Conservation (phyloP, 2,888 invertebrate species). For the Scaptomyza parva region DNA sequence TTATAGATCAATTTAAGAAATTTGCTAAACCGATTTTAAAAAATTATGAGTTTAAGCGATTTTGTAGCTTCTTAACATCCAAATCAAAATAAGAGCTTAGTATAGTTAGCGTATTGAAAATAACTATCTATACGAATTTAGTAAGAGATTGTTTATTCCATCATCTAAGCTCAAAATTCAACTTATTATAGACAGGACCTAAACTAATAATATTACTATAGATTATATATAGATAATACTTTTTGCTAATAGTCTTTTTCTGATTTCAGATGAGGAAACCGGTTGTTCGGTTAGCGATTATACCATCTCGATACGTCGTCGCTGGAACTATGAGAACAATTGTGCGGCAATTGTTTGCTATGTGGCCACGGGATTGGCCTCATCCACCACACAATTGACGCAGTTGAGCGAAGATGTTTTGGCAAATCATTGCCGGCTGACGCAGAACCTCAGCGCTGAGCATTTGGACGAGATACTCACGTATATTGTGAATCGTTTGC, state of each 20-base stretch:
- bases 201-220: no score
- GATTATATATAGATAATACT: no score
- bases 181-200: no score
- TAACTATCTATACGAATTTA: no score
- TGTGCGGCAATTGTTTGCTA: slow-evolving; percentile 94
- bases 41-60: no score
- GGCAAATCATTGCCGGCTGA: slow-evolving; percentile 81
- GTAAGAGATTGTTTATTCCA: no score
- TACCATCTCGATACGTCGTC: slow-evolving; percentile 92
- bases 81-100: no score
- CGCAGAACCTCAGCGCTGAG: slow-evolving; percentile 85
- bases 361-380: slow-evolving; percentile 88
- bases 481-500: slow-evolving; percentile 86
- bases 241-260: not conserved
- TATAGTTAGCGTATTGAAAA: no score
- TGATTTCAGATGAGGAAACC: slow-evolving; percentile 91
- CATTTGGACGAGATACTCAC: slow-evolving; percentile 87
- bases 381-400: slow-evolving; percentile 84
- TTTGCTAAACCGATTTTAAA: no score
- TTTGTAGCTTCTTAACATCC: no score
- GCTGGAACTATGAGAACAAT: slow-evolving; percentile 96
- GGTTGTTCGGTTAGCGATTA: slow-evolving; percentile 94
- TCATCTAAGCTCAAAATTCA: no score
- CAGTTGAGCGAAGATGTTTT: slow-evolving; percentile 84
- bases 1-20: no score